A percentile compares a stretch with the other conserved stretches of the same genome.
Evolutionary conservation across 2,888 invertebrate species (phyloP).

Genomic region (Arctia plantaginis): DNA sequence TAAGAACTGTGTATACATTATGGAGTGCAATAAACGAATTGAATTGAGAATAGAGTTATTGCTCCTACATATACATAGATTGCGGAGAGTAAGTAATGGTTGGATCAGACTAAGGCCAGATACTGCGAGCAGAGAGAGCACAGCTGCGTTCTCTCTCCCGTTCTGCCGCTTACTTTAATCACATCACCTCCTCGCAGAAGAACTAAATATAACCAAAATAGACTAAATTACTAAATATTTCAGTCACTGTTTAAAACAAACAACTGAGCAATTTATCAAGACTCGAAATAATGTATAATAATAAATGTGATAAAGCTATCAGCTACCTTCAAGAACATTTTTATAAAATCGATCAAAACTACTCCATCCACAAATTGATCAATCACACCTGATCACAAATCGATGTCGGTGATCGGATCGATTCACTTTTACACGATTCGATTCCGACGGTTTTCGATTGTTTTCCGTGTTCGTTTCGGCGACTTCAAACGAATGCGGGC

Average conservation of each 20-base stretch:
- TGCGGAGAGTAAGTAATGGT: not conserved
- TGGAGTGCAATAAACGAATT: too few species aligned
- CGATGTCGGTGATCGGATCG: constrained; percentile 74
- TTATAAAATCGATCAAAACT: constrained; percentile 35
- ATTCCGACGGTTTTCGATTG: constrained; percentile 72
- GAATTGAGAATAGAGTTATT: too few species aligned
- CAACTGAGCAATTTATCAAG: not conserved
- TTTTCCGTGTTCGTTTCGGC: constrained; percentile 63
- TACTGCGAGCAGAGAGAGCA: too few species aligned
- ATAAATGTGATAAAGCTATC: not conserved
- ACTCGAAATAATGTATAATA: not conserved
- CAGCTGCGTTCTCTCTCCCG: too few species aligned
- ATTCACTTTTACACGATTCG: constrained; percentile 72
- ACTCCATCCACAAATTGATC: constrained; percentile 51
- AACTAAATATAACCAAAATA: too few species aligned
- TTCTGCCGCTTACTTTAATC: too few species aligned
- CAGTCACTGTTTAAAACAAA: not conserved
- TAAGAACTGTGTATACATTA: too few species aligned
- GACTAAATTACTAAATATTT: not conserved
- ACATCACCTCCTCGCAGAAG: too few species aligned
- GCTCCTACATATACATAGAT: not conserved
- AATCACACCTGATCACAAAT: constrained; percentile 70
- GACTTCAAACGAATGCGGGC: constrained; percentile 65
- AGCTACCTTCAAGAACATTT: not conserved
- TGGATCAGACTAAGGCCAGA: not conserved